phyloP scores from a whole-genome alignment of 2,797 vertebrate species.

The Atherinosoma microstoma region DNA sequence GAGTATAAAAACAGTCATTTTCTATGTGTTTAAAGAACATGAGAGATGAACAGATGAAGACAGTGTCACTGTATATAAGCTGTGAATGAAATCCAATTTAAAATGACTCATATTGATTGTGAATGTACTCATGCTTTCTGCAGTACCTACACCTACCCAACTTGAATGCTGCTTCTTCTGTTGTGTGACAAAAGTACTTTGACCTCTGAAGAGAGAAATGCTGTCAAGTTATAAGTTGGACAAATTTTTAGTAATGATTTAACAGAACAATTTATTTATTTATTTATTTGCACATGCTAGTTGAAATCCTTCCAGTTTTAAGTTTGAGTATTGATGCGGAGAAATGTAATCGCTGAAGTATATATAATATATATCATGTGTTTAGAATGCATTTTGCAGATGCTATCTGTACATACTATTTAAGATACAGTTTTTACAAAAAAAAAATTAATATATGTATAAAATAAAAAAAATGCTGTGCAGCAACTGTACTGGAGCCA shows the following conservation, averaged over 20 bases:
- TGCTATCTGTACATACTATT: conserved; percentile 94
- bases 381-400: conserved; percentile 94
- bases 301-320: conserved; percentile 89
- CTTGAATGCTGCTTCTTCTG: conserved; percentile 96
- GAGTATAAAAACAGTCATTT: conserved; percentile 91
- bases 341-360: conserved; percentile 87
- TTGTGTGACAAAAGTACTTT: conserved; percentile 91
- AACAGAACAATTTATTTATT: conserved; percentile 80
- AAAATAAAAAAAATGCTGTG: conserved; percentile 90
- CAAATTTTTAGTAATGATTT: conserved; percentile 88
- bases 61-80: conserved; percentile 94
- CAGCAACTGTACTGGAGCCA: conserved; percentile 92
- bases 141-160: conserved; percentile 90
- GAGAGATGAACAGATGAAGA: conserved; percentile 90
- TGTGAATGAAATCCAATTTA: conserved; percentile 89
- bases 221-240: conserved; percentile 86
- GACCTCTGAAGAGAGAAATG: conserved; percentile 81
- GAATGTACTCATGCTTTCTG: conserved; percentile 98
- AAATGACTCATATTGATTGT: conserved; percentile 96
- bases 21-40: conserved; percentile 96
- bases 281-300: conserved; percentile 91
- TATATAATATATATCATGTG: conserved; percentile 88
- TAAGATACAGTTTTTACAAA: conserved; percentile 88
- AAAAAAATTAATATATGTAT: conserved; percentile 85
- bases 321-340: conserved; percentile 88